Conservation (phyloP, 2,113 vertebrate species). For the Oxyura jamaicensis region DNA sequence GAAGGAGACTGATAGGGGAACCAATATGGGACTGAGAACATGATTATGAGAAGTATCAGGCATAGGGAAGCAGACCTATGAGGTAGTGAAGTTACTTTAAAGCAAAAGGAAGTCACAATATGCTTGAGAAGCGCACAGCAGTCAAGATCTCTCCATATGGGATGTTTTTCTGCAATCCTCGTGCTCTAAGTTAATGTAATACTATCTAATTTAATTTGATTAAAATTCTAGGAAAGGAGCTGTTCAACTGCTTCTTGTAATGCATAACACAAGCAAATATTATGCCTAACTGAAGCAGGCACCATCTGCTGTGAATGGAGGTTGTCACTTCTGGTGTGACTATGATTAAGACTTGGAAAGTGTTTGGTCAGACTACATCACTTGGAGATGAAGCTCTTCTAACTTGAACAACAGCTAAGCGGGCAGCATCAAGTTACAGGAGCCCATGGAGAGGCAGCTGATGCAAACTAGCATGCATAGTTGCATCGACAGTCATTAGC, state of each 20-base stretch:
- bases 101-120: background rate
- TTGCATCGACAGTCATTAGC: too few species aligned
- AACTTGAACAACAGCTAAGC: background rate
- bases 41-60: background rate
- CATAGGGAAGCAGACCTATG: rapidly evolving
- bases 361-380: background rate
- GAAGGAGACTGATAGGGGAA: background rate
- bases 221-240: background rate
- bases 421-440: background rate
- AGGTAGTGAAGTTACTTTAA: background rate
- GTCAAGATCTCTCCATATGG: background rate
- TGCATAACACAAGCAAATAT: rapidly evolving
- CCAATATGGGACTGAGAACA: background rate
- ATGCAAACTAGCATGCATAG: background rate
- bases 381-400: background rate
- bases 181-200: background rate
- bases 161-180: background rate
- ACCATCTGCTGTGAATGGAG: rapidly evolving
- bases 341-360: background rate
- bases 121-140: background rate
- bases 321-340: background rate
- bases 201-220: background rate
- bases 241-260: background rate
- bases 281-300: background rate
- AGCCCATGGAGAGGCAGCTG: background rate